Evolutionary conservation across 2,888 invertebrate genomes (phyloP).

Genomic region (Troglohyphantes excavatus): DNA sequence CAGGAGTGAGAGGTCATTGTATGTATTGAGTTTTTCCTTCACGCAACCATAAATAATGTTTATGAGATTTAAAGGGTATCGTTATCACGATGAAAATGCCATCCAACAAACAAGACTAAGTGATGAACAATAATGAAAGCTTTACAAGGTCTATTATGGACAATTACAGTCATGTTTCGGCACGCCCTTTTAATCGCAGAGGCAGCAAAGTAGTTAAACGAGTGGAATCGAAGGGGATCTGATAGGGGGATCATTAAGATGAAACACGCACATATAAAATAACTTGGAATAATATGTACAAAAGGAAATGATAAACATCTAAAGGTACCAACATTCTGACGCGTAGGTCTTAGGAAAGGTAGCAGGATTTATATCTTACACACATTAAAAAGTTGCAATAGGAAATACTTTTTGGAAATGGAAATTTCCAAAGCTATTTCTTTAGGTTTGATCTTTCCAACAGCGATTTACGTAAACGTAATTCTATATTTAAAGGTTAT

Average conservation of each 20-base stretch:
- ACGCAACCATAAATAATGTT: conserved; percentile 2
- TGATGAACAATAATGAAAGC: conserved; percentile 32
- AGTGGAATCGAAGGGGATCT: not conserved
- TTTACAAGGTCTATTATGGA: conserved; percentile 38
- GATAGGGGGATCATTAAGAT: not conserved
- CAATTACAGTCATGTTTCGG: conserved; percentile 40
- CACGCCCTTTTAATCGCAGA: conserved; percentile 41
- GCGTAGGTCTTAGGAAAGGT: too few relatives aligned
- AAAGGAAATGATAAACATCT: not conserved
- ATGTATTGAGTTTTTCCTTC: conserved; percentile 5
- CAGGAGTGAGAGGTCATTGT: conserved; percentile 2
- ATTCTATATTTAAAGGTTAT: too few relatives aligned
- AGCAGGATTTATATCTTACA: too few relatives aligned
- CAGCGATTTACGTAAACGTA: too few relatives aligned
- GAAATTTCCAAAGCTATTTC: too few relatives aligned
- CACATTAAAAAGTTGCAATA: too few relatives aligned
- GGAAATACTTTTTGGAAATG: too few relatives aligned
- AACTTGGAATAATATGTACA: not conserved
- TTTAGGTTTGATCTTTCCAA: too few relatives aligned
- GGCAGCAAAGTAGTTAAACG: conserved; percentile 27
- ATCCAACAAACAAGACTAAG: conserved; percentile 7
- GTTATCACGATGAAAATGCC: conserved; percentile 17
- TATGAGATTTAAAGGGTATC: conserved; percentile 1
- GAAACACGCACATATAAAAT: not conserved
- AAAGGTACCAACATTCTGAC: too few relatives aligned